Conservation (phyloP, 2,797 vertebrate species). For the Micrastur ruficollis region DNA sequence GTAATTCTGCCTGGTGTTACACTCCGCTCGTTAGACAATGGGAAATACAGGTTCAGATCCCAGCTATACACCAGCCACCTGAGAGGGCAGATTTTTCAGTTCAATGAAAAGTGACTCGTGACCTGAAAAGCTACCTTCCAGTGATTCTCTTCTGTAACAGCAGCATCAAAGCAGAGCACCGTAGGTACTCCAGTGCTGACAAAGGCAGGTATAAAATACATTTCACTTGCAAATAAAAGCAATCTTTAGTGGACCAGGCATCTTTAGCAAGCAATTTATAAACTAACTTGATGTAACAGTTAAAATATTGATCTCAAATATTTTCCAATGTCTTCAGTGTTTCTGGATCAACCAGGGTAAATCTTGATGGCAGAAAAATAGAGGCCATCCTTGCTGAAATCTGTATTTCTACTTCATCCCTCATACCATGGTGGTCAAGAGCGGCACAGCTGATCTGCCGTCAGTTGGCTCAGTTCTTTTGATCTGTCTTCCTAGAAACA, state of each 20-base stretch:
- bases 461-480: not conserved
- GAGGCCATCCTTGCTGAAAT: not conserved
- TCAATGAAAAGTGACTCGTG: not conserved
- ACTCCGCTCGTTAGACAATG: not conserved
- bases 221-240: not conserved
- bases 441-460: not conserved
- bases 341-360: not conserved
- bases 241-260: not conserved
- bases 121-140: not conserved
- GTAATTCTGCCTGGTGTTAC: not conserved
- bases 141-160: not conserved
- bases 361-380: not conserved
- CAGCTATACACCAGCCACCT: not conserved
- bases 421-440: not conserved
- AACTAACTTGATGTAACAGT: not conserved
- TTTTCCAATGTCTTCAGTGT: not conserved
- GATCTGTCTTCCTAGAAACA: not conserved
- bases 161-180: not conserved
- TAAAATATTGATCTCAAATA: not conserved
- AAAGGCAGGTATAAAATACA: not conserved
- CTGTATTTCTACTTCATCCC: not conserved
- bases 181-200: not conserved
- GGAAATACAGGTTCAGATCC: not conserved
- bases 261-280: not conserved
- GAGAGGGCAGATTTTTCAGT: not conserved